Conservation (phyloP, 1,140 invertebrate species). For the Formica exsecta region DNA sequence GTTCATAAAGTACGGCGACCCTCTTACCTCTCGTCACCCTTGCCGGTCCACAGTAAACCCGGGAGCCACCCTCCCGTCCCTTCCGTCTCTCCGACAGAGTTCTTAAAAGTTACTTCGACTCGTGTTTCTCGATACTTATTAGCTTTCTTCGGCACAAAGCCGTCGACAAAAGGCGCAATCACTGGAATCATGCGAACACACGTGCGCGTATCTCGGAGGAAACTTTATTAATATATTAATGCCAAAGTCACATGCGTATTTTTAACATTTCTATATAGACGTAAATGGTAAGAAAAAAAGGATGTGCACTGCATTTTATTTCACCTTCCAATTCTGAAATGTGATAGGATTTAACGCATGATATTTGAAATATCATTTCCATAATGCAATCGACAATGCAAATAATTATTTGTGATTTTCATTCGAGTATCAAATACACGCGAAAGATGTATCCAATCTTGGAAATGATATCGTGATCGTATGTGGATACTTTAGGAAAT, state of each 20-base stretch:
- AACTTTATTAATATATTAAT: conserved; percentile 84
- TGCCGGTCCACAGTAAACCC: conserved; percentile 46
- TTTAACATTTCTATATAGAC: background rate
- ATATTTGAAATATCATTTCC: background rate
- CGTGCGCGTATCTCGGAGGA: conserved; percentile 62
- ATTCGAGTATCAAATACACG: background rate
- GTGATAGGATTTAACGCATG: background rate
- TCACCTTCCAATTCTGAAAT: background rate
- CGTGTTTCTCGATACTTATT: conserved; percentile 86
- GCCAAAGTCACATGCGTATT: conserved; percentile 18
- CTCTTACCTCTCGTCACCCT: conserved; percentile 46
- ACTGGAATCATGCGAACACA: conserved; percentile 48
- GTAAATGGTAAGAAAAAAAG: background rate
- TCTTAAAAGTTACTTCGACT: conserved; percentile 84
- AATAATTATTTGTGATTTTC: conserved; percentile 1
- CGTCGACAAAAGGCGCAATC: conserved; percentile 58
- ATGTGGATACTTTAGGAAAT: conserved; percentile 80
- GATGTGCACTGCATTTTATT: background rate
- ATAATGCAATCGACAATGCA: background rate
- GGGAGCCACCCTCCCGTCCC: conserved; percentile 55
- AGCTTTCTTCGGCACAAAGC: conserved; percentile 78
- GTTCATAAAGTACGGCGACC: conserved; percentile 86
- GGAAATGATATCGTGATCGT: conserved; percentile 71
- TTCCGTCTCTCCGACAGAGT: conserved; percentile 72
- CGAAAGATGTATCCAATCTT: conserved; percentile 23